Conservation (phyloP, 1,140 invertebrate species). For the Rhopalosiphum maidis region DNA sequence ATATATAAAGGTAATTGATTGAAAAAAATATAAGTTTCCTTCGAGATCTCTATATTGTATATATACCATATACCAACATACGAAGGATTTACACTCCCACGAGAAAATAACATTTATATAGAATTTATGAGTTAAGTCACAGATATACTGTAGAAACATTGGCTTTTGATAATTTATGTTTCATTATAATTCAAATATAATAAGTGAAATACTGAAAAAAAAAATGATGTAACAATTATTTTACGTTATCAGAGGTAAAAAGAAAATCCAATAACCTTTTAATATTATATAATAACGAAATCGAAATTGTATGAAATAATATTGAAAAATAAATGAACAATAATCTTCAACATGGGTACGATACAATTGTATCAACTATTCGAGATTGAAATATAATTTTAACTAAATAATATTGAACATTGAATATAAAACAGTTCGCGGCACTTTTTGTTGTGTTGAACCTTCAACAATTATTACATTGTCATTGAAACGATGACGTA, state of each 20-base stretch:
- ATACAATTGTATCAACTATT: background rate
- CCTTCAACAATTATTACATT: background rate
- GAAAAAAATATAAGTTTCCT: slow-evolving; percentile 5
- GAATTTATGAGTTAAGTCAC: background rate
- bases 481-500: background rate
- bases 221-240: background rate
- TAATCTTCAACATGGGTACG: background rate
- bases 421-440: background rate
- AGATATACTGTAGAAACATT: background rate
- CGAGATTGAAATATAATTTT: background rate
- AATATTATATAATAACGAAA: background rate
- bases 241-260: background rate
- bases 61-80: background rate
- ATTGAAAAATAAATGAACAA: background rate
- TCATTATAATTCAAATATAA: background rate
- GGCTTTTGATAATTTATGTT: background rate
- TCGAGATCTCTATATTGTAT: background rate
- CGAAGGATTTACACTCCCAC: background rate
- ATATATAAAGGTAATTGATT: background rate
- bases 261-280: background rate
- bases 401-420: background rate
- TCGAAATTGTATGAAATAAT: background rate
- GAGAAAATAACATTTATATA: background rate
- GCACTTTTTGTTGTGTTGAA: background rate
- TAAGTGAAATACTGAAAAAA: background rate